These are phyloP conservation scores for Stercorarius parasiticus DNA, from an alignment of 2,113 vertebrate species.

Conservation along the genomic window DNA sequence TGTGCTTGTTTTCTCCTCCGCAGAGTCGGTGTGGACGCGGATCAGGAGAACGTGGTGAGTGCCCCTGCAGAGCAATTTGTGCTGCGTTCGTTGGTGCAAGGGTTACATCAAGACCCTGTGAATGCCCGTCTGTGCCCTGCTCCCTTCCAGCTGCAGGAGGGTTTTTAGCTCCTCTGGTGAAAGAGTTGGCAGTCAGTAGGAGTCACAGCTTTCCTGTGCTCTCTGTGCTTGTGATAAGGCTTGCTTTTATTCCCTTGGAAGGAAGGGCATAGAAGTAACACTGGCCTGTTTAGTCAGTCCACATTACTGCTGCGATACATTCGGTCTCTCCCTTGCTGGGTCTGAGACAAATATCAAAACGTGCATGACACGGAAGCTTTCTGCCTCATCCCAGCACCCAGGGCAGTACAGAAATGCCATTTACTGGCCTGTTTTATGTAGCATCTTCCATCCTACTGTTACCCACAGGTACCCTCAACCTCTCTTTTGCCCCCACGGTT, in stretches of 20 bases:
- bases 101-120: not conserved
- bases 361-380: not conserved
- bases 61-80: not conserved
- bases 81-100: rapidly evolving
- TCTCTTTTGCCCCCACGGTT: not conserved
- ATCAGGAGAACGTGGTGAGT: conserved; percentile 91
- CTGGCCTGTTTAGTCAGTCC: not conserved
- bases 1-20: conserved; percentile 31
- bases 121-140: not conserved
- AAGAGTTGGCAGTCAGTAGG: not conserved
- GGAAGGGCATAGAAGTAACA: not conserved
- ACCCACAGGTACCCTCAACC: not conserved
- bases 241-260: not conserved
- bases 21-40: conserved; percentile 94
- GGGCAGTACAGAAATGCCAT: not conserved
- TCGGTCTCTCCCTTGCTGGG: not conserved
- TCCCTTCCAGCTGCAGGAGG: not conserved
- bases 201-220: not conserved
- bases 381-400: not conserved
- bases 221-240: not conserved
- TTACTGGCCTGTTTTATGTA: not conserved
- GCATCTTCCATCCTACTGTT: not conserved
- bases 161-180: not conserved
- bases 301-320: not conserved
- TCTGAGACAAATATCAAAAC: not conserved